Base-by-base conservation (phyloP, 2,113 vertebrate genomes). In the Serranochromis macrocephalus region DNA sequence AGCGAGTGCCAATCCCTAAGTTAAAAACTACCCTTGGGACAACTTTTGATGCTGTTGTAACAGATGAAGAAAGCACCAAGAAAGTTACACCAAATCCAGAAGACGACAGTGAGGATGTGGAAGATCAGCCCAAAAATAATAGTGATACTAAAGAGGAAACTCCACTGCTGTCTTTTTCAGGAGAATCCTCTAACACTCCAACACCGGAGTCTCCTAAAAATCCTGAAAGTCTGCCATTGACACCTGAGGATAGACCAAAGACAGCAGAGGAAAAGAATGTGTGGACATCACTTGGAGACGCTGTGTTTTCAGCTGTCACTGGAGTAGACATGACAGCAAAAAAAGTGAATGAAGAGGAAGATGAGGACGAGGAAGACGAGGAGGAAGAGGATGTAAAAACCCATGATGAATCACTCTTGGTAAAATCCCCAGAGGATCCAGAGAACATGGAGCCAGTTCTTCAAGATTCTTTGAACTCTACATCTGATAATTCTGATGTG, bases 1-100 rank as follows among this genome's bases (percentile, higher is more conserved):
- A 47, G 5, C 68, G 91, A 81, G 95, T 96, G 68, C 92, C 95
- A 73, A 94, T 96, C 81, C 87, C 96, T 2, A 87, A 96, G 57
- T 93, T 98, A 86, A 96, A 97, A 96, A 98, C 98, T 33, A 97
- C 96, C 33, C 90, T 97, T 85, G 98, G 97, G 29, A 96, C 97
- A 42, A 98, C 97, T 6, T 97, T 97, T 10, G 98, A 99, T 87
- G 98, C 96, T 1, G 57, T 98, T 55, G 93, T 96, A 8, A 97
- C 97, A 1, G 96, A 98, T 79, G 97, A 98, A 9, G 97, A 98
- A 90, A 91, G 96, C 11, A 98, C 98, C 17, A 94, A 81, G n/a
- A 96, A 95, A 66, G 96, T 98, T 19, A 98, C 97, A 0, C 95
- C 96, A 0, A 66, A 94, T 73, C 95, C 97, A 81, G 97, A 96